A percentile compares a stretch with the other conserved stretches of the same genome.
These are phyloP conservation scores for Cololabis saira DNA, from an alignment of 2,113 vertebrate species.

Conservation along the genomic window DNA sequence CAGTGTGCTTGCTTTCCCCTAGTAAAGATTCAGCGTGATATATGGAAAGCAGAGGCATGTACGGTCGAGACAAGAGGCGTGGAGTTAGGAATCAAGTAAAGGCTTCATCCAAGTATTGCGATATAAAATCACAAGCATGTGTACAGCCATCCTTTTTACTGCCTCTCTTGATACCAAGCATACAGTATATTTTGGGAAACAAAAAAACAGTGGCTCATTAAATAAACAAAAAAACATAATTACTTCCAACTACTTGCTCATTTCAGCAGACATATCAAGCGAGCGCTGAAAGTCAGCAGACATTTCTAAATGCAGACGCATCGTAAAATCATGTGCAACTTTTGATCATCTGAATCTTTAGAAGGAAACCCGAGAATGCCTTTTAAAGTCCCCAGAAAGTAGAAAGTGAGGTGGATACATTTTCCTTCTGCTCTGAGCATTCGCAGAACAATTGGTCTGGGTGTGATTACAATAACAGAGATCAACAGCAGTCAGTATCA, in stretches of 20 bases:
- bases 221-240: too few species aligned
- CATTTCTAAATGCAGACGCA: background rate
- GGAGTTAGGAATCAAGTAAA: conserved; percentile 12
- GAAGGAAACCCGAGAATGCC: background rate
- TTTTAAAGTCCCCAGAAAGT: background rate
- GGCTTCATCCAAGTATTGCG: background rate
- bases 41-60: conserved; percentile 16
- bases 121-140: background rate
- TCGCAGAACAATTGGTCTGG: background rate
- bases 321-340: background rate
- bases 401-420: background rate
- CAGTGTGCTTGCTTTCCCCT: conserved; percentile 38
- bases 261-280: too few species aligned
- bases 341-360: background rate
- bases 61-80: conserved; percentile 8
- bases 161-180: too few species aligned
- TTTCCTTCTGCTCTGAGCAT: background rate
- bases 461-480: conserved; percentile 21
- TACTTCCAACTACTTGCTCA: too few species aligned
- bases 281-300: too few species aligned
- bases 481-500: conserved; percentile 3
- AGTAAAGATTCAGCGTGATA: conserved; percentile 27
- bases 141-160: background rate
- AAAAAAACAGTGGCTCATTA: background rate
- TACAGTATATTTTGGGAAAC: conserved; percentile 9